Percentiles rank a stretch among this genome's conserved stretches.
phyloP scores from a whole-genome alignment of 2,888 invertebrate genomes.

The Heteropelma amictum region DNA sequence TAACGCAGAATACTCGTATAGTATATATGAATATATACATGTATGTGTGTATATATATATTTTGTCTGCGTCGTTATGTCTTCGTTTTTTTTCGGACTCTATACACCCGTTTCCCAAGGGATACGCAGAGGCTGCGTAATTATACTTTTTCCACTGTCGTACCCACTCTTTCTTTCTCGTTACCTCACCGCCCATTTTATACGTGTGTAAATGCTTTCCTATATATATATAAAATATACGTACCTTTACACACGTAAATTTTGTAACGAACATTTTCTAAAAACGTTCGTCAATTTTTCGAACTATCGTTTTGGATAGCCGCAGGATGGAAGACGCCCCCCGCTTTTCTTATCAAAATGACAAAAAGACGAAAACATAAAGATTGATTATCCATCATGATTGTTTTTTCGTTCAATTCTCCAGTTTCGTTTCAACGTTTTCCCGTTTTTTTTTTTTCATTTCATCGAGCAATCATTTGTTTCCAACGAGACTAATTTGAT shows the following conservation, averaged over 20 bases:
- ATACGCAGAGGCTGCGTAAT: conserved; percentile 39
- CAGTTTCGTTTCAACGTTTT: background rate
- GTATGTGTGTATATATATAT: conserved; percentile 19
- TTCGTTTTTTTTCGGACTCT: conserved; percentile 47
- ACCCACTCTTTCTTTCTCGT: background rate
- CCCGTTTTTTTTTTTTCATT: background rate
- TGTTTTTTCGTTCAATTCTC: too few relatives aligned
- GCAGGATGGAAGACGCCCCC: conserved; percentile 3
- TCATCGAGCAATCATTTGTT: conserved; percentile 11
- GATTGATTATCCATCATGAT: background rate
- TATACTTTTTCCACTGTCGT: conserved; percentile 24
- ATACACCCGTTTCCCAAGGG: conserved; percentile 41
- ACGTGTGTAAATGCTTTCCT: background rate
- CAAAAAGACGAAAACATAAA: background rate
- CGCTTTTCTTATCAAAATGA: background rate
- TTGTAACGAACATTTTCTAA: conserved; percentile 21
- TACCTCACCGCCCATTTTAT: background rate
- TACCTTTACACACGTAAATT: conserved; percentile 1
- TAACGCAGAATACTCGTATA: conserved; percentile 43
- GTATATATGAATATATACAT: too few relatives aligned
- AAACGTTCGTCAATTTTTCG: conserved; percentile 15
- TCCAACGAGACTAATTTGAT: conserved; percentile 7
- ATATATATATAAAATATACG: conserved; percentile 18
- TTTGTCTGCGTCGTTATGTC: conserved; percentile 23
- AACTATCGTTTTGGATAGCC: conserved; percentile 2